phyloP scores from a whole-genome alignment of 2,888 invertebrate genomes.

The Protodeltote pygarga region DNA sequence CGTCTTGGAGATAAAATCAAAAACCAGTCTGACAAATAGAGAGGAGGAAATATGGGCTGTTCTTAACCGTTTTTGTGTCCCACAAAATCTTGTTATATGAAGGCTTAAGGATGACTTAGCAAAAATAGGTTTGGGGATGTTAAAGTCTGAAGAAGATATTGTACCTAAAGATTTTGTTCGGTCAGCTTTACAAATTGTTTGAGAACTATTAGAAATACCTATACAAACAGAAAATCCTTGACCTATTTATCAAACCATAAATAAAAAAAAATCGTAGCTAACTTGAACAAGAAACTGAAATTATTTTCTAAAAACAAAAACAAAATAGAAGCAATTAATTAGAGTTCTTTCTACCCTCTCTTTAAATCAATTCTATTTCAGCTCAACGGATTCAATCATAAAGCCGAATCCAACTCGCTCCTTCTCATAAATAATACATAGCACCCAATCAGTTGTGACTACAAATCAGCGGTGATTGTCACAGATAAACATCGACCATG shows the following conservation, averaged over 20 bases:
- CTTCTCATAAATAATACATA: slow-evolving; percentile 43
- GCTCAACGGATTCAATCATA: slow-evolving; percentile 9
- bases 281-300: too few species aligned
- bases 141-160: too few species aligned
- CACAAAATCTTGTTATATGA: slow-evolving; percentile 5
- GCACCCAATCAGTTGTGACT: slow-evolving; percentile 28
- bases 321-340: background rate
- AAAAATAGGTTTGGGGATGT: background rate
- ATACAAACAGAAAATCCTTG: too few species aligned
- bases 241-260: too few species aligned
- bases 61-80: slow-evolving; percentile 19
- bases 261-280: too few species aligned
- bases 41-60: slow-evolving; percentile 40
- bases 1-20: slow-evolving; percentile 39
- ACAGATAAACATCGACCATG: slow-evolving; percentile 38
- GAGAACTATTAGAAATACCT: too few species aligned
- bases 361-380: background rate
- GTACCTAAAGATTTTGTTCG: too few species aligned
- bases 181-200: too few species aligned
- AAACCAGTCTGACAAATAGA: slow-evolving; percentile 38
- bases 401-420: slow-evolving; percentile 6
- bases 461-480: slow-evolving; percentile 36
- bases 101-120: slow-evolving; percentile 4
- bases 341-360: background rate
- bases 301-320: background rate